Base-by-base conservation (phyloP, 23 tunicate species). In the Halocynthia aurantium region DNA sequence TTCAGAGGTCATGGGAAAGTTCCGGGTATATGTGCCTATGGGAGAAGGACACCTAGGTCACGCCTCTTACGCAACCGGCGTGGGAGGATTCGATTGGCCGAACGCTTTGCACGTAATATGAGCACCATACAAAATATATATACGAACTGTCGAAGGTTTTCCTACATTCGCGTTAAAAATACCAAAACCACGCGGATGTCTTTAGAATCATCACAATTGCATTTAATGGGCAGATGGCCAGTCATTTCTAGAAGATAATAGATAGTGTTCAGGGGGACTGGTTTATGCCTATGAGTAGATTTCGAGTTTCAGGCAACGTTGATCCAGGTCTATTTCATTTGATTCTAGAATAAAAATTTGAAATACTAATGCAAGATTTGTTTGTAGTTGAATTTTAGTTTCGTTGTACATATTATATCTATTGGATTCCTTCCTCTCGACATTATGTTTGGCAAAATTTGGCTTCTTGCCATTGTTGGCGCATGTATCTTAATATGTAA, bases 401-500 rank as follows among this genome's bases (percentile, higher is more conserved):
- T 31, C 44, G 44, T 31, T 31, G 44, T 31, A 31, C 4, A 31
- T 31, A 31, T 31, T 31, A 31, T 31, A 31, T 31, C 44, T 31
- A 31, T 31, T 31, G 44, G 44, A 31, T 31, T 31, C 44, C 44
- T 31, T 4, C 44, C 44, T 31, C 44, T 31, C 44, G 15, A 65
- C 19, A 65, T 9, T 5, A 87, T 87, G 93, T 52, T 61, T 7
- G 67, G 69, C 54, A 78, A 77, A 62, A 82, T 89, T 80, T 89
- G 96, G 96, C 55, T 84, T 18, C 62, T 89, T 18, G 58, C 83
- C 5, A 61, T 89, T 50, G 53, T 89, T 52, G 85, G 82, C 19
- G 60, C 76, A 51, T 84, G 96, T 63, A 67, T 89, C 31, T 72
- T 89, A 40, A 69, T 89, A 67, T 57, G 82, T 84, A 57, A 83